Base-by-base conservation (phyloP, 1,140 invertebrate genomes). In the Patella vulgata region DNA sequence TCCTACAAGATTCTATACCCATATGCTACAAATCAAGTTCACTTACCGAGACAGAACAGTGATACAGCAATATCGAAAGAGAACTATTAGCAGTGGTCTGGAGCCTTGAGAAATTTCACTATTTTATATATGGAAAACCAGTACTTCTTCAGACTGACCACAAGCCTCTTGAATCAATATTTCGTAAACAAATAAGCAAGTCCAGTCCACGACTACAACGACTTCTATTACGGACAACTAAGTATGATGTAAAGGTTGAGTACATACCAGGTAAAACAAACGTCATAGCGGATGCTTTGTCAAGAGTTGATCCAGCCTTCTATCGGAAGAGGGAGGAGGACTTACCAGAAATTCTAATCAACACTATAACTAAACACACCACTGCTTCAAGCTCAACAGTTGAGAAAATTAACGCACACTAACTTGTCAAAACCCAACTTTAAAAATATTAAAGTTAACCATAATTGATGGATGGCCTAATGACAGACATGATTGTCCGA, bases 1-100 rank as follows among this genome's bases (percentile, higher is more conserved):
- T 86, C 1, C 44, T 83, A 8, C 85, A 87, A 66, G 71, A 84
- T 53, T 19, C 77, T 80, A 73, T 68, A 67, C 81, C 80, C 1
- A 72, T 87, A 4, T 78, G 81, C 5, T 87, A 75, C 63, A 81
- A 82, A 12, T 87, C 84, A 6, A 66, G 82, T 28, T 66, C 79
- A 6, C 68, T 87, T 5, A 84, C 80, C 6, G 39, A 6, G 76
- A 82, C 66, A 66, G 64, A 80, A 78, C 2, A 65, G 39, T 82
- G 84, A 31, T 87, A 86, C 58, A 78, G 76, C n/a, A 81, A 86
- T 66, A 82, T 86, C 2, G 85, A 88, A 68, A 56, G 80, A 71
- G 87, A 89, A 80, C 83, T 84, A 3, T 66, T 86, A 14, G 84
- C 85, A 6, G 81, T 88, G 5, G 59, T 87, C 2, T 88, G 82